Percentiles rank a stretch among this genome's conserved stretches.
These are phyloP conservation scores for Verasper variegatus DNA, from an alignment of 2,113 vertebrate species.

Conservation along the genomic window DNA sequence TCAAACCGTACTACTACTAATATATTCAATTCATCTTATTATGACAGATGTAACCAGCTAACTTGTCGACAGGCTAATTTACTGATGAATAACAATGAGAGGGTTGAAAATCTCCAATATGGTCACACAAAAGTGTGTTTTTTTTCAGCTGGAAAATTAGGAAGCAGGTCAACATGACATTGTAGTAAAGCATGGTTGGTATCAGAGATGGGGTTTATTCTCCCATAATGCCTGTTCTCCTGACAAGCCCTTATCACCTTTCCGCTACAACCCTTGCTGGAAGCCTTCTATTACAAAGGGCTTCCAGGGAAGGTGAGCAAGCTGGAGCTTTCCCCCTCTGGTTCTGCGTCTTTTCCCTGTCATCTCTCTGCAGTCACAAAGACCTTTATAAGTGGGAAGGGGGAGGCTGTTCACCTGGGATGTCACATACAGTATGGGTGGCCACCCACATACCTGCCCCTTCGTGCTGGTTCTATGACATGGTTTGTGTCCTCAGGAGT, in stretches of 20 bases:
- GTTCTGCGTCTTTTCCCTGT: constrained; percentile 6
- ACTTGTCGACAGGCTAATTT: too few relatives aligned
- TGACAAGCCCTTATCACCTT: neutral
- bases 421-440: neutral
- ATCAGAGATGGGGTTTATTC: neutral
- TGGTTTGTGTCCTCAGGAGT: constrained; percentile 83
- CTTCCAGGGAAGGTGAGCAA: constrained; percentile 21
- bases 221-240: neutral
- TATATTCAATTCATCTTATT: too few relatives aligned
- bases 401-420: neutral
- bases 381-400: neutral
- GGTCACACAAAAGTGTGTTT: neutral
- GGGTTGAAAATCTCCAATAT: neutral
- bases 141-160: too few relatives aligned
- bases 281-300: neutral
- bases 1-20: too few relatives aligned
- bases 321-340: constrained; percentile 11
- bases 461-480: constrained; percentile 11
- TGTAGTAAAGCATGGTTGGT: neutral
- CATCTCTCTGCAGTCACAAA: neutral
- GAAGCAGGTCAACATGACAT: too few relatives aligned
- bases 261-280: neutral
- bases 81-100: too few relatives aligned
- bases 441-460: neutral
- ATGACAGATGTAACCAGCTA: too few relatives aligned